Conservation (phyloP, 2,888 invertebrate genomes). For the Agriopis leucophaearia region DNA sequence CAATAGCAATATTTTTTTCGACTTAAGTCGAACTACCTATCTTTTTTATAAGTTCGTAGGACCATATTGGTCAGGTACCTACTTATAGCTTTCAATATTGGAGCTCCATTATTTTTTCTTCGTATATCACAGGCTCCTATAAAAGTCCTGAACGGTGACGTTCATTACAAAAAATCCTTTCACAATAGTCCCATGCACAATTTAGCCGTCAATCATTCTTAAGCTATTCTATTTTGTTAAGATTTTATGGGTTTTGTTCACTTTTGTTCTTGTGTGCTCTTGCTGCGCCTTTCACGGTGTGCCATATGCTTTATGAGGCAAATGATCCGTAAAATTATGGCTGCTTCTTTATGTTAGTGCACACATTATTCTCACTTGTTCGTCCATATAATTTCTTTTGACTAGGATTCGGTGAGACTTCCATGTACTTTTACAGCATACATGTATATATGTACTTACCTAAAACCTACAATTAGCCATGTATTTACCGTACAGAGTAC, state of each 20-base stretch:
- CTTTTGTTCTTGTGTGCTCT: conserved; percentile 47
- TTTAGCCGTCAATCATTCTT: conserved; percentile 73
- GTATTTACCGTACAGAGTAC: too few species aligned
- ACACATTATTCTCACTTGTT: conserved; percentile 30
- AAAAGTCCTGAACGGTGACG: conserved; percentile 59
- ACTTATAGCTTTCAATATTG: conserved; percentile 34
- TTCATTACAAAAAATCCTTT: conserved; percentile 55
- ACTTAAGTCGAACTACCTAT: too few species aligned
- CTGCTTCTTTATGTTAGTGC: conserved; percentile 59
- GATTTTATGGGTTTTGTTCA: conserved; percentile 65
- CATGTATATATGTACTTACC: too few species aligned
- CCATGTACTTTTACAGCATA: too few species aligned
- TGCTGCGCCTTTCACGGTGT: conserved; percentile 54
- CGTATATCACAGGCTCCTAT: conserved; percentile 51
- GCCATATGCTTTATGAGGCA: conserved; percentile 59
- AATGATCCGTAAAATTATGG: conserved; percentile 75
- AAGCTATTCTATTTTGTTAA: conserved; percentile 61
- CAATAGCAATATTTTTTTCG: too few species aligned
- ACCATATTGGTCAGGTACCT: too few species aligned
- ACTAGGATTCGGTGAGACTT: neutral
- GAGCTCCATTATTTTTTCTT: conserved; percentile 52
- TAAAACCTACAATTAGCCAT: too few species aligned
- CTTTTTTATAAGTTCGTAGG: too few species aligned
- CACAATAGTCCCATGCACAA: conserved; percentile 56
- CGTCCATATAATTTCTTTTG: neutral